Percentiles rank a stretch among this genome's conserved stretches.
Evolutionary conservation across 2,888 invertebrate genomes (phyloP).

Genomic region (Zele albiditarsus): DNA sequence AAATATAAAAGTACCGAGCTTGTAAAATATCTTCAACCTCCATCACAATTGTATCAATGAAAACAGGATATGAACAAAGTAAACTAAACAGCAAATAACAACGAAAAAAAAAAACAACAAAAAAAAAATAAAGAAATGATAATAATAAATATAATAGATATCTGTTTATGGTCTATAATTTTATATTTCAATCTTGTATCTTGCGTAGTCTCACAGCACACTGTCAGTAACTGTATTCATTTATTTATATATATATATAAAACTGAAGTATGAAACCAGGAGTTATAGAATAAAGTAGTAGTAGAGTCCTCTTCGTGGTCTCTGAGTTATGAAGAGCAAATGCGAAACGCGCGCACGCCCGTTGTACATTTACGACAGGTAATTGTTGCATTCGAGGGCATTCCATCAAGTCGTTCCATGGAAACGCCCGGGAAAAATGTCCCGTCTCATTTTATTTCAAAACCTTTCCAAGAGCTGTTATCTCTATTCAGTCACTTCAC

Average conservation of each 20-base stretch:
- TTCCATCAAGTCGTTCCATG: slow-evolving; percentile 58
- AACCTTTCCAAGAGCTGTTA: not conserved
- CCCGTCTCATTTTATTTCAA: slow-evolving; percentile 34
- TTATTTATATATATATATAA: not conserved
- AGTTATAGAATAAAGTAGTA: not conserved
- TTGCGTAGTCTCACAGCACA: not conserved
- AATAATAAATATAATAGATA: not conserved
- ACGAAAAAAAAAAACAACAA: not conserved
- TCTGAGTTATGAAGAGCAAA: slow-evolving; percentile 5
- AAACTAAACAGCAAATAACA: not conserved
- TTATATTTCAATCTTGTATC: not conserved
- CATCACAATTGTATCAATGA: not conserved
- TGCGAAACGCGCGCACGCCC: slow-evolving; percentile 42
- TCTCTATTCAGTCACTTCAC: not conserved
- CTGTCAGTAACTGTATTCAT: not conserved
- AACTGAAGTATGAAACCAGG: not conserved
- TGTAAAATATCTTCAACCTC: not conserved
- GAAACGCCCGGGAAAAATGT: slow-evolving; percentile 63
- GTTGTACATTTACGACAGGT: slow-evolving; percentile 67
- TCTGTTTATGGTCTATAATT: not conserved
- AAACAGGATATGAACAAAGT: not conserved
- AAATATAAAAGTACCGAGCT: not conserved
- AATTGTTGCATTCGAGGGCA: slow-evolving; percentile 65
- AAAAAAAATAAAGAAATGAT: not conserved
- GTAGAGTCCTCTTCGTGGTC: slow-evolving; percentile 20